phyloP scores from a whole-genome alignment of 2,113 vertebrate genomes.

The Anolis sagrei region DNA sequence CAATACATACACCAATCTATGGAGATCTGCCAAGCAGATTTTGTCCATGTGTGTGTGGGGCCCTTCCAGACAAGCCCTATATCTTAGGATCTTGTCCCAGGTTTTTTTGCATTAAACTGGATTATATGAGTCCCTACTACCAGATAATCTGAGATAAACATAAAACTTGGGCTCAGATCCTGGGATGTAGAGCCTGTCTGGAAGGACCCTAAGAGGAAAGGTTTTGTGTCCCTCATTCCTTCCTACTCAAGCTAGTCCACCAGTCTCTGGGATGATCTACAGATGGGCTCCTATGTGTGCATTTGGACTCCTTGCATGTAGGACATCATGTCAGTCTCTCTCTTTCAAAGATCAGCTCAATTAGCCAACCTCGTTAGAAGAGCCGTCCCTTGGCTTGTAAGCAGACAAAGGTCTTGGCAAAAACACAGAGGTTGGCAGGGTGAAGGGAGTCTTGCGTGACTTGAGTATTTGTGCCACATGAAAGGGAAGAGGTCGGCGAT shows the following conservation, averaged over 20 bases:
- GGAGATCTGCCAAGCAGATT: no score
- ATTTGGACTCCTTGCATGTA: background rate
- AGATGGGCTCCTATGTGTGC: background rate
- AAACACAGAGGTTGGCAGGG: background rate
- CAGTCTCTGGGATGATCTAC: no score
- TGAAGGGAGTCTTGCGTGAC: background rate
- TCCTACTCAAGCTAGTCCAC: background rate
- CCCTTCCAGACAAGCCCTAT: no score
- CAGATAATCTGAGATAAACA: no score
- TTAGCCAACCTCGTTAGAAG: background rate
- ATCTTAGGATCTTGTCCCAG: no score
- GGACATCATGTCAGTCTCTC: background rate
- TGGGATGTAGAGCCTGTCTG: no score
- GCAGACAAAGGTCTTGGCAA: conserved; percentile 1
- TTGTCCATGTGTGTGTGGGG: no score
- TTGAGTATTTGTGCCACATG: background rate
- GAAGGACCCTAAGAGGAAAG: no score
- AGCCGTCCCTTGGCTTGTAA: background rate
- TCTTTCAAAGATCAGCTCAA: background rate
- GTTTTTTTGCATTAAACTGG: no score
- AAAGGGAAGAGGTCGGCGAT: background rate
- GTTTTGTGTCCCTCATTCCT: background rate
- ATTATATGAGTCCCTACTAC: no score
- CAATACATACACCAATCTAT: no score
- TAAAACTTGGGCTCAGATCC: no score